Evolutionary conservation across 2,888 invertebrate species (phyloP).

Genomic region (Lathronympha strigana): DNA sequence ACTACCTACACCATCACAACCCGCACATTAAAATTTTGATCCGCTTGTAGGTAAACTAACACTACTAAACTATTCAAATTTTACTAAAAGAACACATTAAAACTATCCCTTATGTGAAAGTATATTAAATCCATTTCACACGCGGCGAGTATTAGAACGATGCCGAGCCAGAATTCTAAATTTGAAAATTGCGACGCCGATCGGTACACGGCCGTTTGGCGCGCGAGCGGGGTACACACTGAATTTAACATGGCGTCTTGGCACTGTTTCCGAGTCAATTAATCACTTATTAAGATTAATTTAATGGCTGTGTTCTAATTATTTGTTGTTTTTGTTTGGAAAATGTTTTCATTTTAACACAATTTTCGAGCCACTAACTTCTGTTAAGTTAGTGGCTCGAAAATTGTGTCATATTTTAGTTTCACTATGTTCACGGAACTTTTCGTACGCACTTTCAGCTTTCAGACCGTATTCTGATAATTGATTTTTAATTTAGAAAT

Average conservation of each 20-base stretch:
- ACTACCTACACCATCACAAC: no score
- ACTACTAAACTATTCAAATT: no score
- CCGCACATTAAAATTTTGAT: no score
- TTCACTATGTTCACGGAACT: no score
- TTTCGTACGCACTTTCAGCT: no score
- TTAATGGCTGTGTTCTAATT: neutral
- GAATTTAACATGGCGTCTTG: slow-evolving; percentile 61
- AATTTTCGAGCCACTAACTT: neutral
- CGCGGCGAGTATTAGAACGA: slow-evolving; percentile 70
- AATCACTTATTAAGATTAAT: slow-evolving; percentile 33
- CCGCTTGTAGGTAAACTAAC: no score
- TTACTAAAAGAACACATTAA: slow-evolving; percentile 45
- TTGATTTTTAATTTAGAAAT: no score
- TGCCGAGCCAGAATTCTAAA: slow-evolving; percentile 77
- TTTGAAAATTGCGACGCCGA: slow-evolving; percentile 65
- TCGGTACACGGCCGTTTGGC: slow-evolving; percentile 60
- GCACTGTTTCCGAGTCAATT: slow-evolving; percentile 43
- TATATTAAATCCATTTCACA: slow-evolving; percentile 80
- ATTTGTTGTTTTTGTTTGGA: neutral
- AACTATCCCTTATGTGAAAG: slow-evolving; percentile 64
- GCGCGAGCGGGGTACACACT: slow-evolving; percentile 70
- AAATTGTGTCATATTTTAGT: no score
- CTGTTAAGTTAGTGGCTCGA: neutral
- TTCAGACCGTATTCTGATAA: no score
- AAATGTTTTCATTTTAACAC: neutral